Base-by-base conservation (phyloP, 2,797 vertebrate genomes). In the Sebastes matsubarae region DNA sequence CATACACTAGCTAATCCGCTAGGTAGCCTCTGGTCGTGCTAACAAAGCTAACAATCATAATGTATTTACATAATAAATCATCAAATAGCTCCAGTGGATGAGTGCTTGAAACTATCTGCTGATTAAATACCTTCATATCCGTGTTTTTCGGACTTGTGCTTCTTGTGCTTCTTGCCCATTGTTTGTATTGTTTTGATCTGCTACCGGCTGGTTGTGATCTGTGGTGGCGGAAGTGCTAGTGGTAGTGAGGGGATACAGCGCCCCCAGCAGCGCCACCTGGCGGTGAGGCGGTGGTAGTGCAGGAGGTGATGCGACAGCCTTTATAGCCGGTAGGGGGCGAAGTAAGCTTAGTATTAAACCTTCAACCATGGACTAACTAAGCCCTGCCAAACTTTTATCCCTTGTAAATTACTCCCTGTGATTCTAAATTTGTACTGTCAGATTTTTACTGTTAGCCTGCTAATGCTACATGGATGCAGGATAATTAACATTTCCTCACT, bases 121-220 rank as follows among this genome's bases (percentile, higher is more conserved):
- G 1, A 1, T 22, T 1, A 87, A 90, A 92, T 95, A 97, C 98
- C 98, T 92, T 98, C 97, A 86, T 96, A 95, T 76, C 94, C 94
- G 81, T 97, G 97, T 87, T 97, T 98, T 46, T 98, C 98, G 69
- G 97, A 97, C 94, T 97, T 98, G 87, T 99, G 98, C 81, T 98
- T 98, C 93, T 99, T 99, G 91, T 99, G 98, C 81, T 99, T 99
- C 95, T 98, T 98, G 75, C 97, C 98, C 98, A 99, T 99, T 88
- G 93, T 96, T 93, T 93, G 85, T 89, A 0, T 42, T 42, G 30
- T 90, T 90, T 88, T 82, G 60, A 71, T 42, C 60, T 18, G 65
- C 9, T 18, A 57, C 46, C 69, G 38, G 22, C 60, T 34, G 65
- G 69, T 60, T 24, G 8, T 36, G 72, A 34, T 54, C 60, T 27